Evolutionary conservation across 2,888 invertebrate species (phyloP).

Genomic region (Andrena hattorfiana): DNA sequence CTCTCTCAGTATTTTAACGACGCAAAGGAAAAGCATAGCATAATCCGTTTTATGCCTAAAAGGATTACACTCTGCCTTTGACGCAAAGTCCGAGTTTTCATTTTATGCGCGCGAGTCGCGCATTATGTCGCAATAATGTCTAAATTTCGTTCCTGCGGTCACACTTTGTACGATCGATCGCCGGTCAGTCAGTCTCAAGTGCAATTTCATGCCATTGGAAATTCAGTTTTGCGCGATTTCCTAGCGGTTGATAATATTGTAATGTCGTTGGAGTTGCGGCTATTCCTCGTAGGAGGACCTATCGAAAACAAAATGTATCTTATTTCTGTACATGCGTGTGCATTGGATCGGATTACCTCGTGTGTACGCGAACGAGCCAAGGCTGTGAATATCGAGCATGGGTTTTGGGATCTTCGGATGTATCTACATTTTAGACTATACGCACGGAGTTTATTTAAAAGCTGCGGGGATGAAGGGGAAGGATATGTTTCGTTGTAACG

Average conservation of each 20-base stretch:
- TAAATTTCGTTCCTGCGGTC: background rate
- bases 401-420: slow-evolving; percentile 52
- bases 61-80: background rate
- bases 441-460: slow-evolving; percentile 34
- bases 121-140: background rate
- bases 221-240: background rate
- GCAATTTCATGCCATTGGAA: slow-evolving; percentile 7
- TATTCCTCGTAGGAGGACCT: slow-evolving; percentile 42
- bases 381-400: slow-evolving; percentile 78
- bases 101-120: background rate
- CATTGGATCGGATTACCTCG: slow-evolving; percentile 53
- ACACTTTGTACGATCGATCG: background rate
- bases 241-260: background rate
- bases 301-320: slow-evolving; percentile 2
- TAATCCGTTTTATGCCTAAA: slow-evolving; percentile 10
- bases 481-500: slow-evolving; percentile 42
- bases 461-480: background rate
- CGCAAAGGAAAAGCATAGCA: background rate
- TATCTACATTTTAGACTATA: slow-evolving; percentile 14
- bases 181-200: background rate
- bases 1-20: background rate
- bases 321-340: slow-evolving; percentile 34
- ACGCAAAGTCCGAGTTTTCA: background rate
- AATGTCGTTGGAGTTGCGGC: slow-evolving; percentile 47
- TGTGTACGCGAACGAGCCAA: slow-evolving; percentile 60